A percentile compares a stretch with the other conserved stretches of the same genome.
phyloP scores from a whole-genome alignment of 2,113 vertebrate species.

The Eurystomus gularis region DNA sequence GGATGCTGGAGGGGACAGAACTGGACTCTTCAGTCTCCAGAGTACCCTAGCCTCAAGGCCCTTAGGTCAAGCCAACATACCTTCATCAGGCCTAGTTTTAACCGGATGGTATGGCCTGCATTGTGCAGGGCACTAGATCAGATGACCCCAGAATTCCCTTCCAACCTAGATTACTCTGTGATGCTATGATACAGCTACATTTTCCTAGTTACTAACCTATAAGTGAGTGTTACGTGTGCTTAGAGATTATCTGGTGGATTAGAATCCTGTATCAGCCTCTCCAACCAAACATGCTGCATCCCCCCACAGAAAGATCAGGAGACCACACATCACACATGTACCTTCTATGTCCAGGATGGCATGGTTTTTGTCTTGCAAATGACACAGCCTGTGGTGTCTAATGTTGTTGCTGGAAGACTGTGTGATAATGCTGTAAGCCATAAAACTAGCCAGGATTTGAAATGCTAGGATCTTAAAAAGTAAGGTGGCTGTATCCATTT shows the following conservation, averaged over 20 bases:
- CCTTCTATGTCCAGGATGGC: not conserved
- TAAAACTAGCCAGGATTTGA: not conserved
- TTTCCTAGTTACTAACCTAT: not conserved
- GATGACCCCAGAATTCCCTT: not conserved
- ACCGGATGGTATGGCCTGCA: not conserved
- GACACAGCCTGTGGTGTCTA: not conserved
- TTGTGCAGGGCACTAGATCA: not conserved
- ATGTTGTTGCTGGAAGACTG: not conserved
- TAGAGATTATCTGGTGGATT: no score
- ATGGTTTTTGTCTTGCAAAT: not conserved
- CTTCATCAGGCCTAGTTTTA: not conserved
- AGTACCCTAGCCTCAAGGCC: not conserved
- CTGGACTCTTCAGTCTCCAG: not conserved
- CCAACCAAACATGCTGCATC: no score
- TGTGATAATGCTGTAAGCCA: not conserved
- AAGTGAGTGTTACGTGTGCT: not conserved
- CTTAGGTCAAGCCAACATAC: not conserved
- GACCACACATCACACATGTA: accelerated
- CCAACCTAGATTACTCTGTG: not conserved
- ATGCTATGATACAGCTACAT: not conserved
- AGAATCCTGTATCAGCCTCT: no score
- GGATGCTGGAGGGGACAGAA: not conserved
- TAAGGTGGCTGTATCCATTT: not conserved
- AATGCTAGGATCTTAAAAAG: not conserved
- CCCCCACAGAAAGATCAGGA: no score